A percentile compares a stretch with the other conserved stretches of the same genome.
These are phyloP conservation scores for Dicerorhinus sumatrensis DNA, from an alignment of 2,113 vertebrate species.

Conservation along the genomic window DNA sequence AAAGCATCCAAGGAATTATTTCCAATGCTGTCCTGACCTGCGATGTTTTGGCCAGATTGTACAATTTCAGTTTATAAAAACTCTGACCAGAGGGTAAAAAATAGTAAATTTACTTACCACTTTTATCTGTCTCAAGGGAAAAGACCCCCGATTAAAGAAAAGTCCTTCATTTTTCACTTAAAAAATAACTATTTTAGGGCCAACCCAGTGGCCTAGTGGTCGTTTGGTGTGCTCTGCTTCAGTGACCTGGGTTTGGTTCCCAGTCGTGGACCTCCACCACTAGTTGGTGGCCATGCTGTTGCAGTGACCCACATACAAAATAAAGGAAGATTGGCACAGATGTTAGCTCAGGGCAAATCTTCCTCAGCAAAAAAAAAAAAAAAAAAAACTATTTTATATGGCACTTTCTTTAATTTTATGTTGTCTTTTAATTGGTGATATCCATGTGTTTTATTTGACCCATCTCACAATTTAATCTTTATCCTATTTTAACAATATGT, in stretches of 20 bases:
- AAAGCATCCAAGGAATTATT: slow-evolving; percentile 39
- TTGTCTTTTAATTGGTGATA: not conserved
- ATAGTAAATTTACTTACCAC: not conserved
- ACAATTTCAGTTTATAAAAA: slow-evolving; percentile 60
- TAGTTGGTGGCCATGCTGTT: no score
- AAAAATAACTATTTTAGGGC: not conserved
- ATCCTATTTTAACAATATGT: not conserved
- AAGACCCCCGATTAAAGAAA: not conserved
- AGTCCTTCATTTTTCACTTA: slow-evolving; percentile 30
- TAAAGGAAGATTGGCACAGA: no score
- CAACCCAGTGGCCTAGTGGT: no score
- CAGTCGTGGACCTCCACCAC: no score
- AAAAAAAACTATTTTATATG: not conserved
- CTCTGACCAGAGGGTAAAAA: not conserved
- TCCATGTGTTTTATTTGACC: not conserved
- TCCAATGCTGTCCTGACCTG: slow-evolving; percentile 37
- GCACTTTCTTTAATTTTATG: not conserved
- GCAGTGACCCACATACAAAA: no score
- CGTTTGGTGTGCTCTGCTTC: no score
- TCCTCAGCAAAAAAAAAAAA: not conserved
- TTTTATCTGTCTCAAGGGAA: slow-evolving; percentile 21
- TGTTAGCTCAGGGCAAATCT: no score
- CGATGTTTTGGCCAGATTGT: slow-evolving; percentile 34
- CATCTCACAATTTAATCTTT: not conserved
- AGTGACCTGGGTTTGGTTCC: no score